Evolutionary conservation across 2,888 invertebrate genomes (phyloP).

Genomic region (Balanococcus diminutus): DNA sequence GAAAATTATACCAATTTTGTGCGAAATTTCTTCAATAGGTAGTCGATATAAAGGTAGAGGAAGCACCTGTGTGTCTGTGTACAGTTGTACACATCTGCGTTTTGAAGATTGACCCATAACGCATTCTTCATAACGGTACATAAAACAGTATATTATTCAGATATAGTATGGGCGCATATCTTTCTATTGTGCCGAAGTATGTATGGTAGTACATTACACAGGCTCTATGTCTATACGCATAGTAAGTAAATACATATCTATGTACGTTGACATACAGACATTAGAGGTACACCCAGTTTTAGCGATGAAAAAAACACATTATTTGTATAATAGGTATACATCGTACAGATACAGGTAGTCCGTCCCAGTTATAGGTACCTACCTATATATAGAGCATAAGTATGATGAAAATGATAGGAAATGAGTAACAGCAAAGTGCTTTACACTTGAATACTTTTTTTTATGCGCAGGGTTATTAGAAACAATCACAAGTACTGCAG

Average conservation of each 20-base stretch:
- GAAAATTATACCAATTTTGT: not conserved
- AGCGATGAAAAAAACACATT: not conserved
- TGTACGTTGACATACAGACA: not conserved
- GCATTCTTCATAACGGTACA: constrained; percentile 19
- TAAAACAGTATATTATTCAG: not conserved
- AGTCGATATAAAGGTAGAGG: not conserved
- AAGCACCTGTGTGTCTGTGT: not conserved
- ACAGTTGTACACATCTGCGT: not conserved
- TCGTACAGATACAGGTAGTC: too few species aligned
- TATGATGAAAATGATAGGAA: too few species aligned
- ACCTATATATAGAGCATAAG: too few species aligned
- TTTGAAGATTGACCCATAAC: constrained; percentile 2
- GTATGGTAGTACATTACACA: not conserved
- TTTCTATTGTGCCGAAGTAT: constrained; percentile 18
- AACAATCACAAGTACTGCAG: constrained; percentile 82
- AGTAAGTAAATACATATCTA: not conserved
- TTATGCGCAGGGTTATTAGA: constrained; percentile 74
- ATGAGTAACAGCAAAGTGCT: too few species aligned
- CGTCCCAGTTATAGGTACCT: too few species aligned
- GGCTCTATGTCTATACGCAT: not conserved
- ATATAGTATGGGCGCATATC: constrained; percentile 11
- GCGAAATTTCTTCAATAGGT: not conserved
- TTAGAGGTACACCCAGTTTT: not conserved
- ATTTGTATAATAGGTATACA: too few species aligned
- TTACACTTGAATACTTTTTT: too few species aligned